Percentiles rank a stretch among this genome's conserved stretches.
These are phyloP conservation scores for Candoia aspera DNA, from an alignment of 2,113 vertebrate species.

Conservation along the genomic window DNA sequence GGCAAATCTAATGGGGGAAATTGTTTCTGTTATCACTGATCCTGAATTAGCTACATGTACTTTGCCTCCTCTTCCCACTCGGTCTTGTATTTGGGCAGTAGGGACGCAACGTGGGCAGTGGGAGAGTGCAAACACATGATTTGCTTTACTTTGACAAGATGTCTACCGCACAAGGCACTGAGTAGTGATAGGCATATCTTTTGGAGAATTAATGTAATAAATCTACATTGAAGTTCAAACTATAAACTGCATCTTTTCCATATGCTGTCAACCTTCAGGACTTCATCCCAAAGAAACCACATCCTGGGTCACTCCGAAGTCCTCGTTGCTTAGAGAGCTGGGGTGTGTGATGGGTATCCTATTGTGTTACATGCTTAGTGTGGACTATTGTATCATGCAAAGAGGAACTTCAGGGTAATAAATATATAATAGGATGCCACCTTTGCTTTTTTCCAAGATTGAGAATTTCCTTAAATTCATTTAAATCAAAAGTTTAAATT, in stretches of 20 bases:
- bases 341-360: neutral
- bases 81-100: neutral
- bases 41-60: neutral
- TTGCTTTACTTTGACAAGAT: neutral
- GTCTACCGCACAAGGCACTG: neutral
- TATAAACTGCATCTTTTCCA: neutral
- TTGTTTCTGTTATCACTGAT: neutral
- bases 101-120: neutral
- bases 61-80: neutral
- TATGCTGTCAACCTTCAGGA: neutral
- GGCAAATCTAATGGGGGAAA: neutral
- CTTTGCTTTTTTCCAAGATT: neutral
- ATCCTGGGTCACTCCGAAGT: neutral
- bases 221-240: neutral
- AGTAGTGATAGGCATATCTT: neutral
- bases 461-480: neutral
- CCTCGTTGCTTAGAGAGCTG: neutral
- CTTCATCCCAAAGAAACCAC: neutral
- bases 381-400: neutral
- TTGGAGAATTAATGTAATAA: neutral
- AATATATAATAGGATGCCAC: neutral
- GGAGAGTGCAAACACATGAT: neutral
- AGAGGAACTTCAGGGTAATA: neutral
- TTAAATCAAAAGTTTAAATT: neutral
- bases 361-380: neutral